These are phyloP conservation scores for Mormyrops boulengeri DNA, from an alignment of 2,797 vertebrate genomes.

Conservation along the genomic window DNA sequence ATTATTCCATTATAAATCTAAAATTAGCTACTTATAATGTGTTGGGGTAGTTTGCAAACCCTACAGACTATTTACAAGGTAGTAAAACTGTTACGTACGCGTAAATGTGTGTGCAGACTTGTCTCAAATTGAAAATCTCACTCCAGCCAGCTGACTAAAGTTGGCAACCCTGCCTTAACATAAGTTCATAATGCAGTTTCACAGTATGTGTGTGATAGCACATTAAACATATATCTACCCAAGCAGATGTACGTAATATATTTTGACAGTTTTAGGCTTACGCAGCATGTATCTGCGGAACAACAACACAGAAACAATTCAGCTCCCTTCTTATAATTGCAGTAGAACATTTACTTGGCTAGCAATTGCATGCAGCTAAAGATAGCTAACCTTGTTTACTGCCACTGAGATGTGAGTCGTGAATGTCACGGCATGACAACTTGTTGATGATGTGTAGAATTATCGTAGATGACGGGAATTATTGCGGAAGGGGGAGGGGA, in stretches of 20 bases:
- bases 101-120: neutral
- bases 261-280: neutral
- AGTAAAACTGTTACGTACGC: neutral
- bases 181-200: neutral
- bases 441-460: neutral
- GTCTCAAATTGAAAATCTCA: neutral
- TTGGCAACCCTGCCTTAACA: neutral
- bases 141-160: neutral
- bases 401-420: neutral
- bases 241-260: neutral
- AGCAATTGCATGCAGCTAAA: neutral
- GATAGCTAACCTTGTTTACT: neutral
- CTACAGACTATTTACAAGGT: neutral
- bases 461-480: neutral
- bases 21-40: neutral
- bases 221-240: neutral
- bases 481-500: neutral
- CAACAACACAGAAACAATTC: neutral
- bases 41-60: neutral
- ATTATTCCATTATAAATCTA: neutral
- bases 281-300: neutral
- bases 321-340: neutral
- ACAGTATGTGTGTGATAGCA: neutral
- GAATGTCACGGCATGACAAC: neutral
- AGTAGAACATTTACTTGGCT: neutral